Evolutionary conservation across 1,140 invertebrate genomes (phyloP).

Genomic region (Acromyrmex charruanus): DNA sequence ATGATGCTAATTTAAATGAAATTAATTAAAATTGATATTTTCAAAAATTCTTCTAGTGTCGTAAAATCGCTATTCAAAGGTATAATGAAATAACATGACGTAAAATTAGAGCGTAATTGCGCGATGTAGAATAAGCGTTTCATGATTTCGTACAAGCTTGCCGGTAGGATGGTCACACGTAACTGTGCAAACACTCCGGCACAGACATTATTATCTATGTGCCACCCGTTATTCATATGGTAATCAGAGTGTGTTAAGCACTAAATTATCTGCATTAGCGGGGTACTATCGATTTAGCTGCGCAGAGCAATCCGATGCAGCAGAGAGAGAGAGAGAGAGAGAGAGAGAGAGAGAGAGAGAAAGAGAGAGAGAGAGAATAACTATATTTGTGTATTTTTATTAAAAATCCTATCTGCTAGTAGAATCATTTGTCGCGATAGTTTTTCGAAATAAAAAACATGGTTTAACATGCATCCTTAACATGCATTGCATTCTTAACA

Average conservation of each 20-base stretch:
- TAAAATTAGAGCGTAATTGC: constrained; percentile 18
- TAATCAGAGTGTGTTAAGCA: constrained; percentile 76
- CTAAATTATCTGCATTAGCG: constrained; percentile 75
- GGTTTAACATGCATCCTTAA: background rate
- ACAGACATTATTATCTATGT: constrained; percentile 68
- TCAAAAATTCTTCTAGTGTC: background rate
- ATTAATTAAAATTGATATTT: background rate
- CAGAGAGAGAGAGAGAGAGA: constrained; percentile 32
- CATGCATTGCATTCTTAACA: background rate
- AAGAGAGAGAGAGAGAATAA: background rate
- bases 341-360: constrained; percentile 38
- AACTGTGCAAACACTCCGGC: constrained; percentile 49
- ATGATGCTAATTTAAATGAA: background rate
- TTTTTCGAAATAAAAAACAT: background rate
- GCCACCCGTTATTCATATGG: constrained; percentile 74
- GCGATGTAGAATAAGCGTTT: constrained; percentile 14
- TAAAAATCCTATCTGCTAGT: background rate
- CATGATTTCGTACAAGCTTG: constrained; percentile 3
- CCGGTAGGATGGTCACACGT: background rate
- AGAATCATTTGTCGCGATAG: background rate
- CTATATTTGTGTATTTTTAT: constrained; percentile 34
- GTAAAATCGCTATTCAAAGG: background rate
- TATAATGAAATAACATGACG: background rate
- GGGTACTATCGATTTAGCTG: constrained; percentile 71
- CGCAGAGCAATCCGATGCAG: constrained; percentile 64